Percentiles rank a stretch among this genome's conserved stretches.
Conservation (phyloP, 1,140 invertebrate genomes). For the Colletes gigas region DNA sequence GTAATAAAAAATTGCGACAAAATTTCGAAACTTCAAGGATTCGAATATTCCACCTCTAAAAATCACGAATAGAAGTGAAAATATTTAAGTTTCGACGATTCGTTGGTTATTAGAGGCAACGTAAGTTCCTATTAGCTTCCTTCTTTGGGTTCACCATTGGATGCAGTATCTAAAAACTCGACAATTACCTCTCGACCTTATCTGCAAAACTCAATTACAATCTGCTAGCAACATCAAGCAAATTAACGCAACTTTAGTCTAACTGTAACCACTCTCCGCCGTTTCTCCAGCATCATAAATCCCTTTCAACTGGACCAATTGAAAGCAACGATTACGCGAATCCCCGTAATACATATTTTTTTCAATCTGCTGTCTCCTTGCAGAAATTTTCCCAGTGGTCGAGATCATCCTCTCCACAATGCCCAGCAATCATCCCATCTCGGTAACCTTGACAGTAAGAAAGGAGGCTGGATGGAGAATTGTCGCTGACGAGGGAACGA, state of each 20-base stretch:
- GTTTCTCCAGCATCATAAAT: not conserved
- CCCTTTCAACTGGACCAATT: not conserved
- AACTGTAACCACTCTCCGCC: not conserved
- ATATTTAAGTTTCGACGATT: too few species aligned
- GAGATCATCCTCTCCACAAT: conserved; percentile 2
- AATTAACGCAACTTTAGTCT: not conserved
- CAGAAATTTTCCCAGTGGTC: conserved; percentile 20
- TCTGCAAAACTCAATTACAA: not conserved
- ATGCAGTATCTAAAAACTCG: not conserved
- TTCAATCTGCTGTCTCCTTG: conserved; percentile 29
- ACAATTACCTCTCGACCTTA: not conserved
- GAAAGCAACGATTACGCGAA: not conserved
- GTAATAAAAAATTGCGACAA: too few species aligned
- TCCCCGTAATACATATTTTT: not conserved
- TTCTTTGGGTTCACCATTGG: too few species aligned
- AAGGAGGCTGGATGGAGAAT: conserved; percentile 37
- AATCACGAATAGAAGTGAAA: too few species aligned
- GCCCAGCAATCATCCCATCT: conserved; percentile 21
- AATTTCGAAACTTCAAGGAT: too few species aligned
- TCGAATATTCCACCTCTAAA: too few species aligned
- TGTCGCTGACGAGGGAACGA: conserved; percentile 43
- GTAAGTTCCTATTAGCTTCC: too few species aligned
- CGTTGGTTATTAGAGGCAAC: too few species aligned
- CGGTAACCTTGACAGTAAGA: conserved; percentile 49
- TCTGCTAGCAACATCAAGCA: not conserved